Evolutionary conservation across 2,113 vertebrate genomes (phyloP).

Genomic region (Silurus glanis): DNA sequence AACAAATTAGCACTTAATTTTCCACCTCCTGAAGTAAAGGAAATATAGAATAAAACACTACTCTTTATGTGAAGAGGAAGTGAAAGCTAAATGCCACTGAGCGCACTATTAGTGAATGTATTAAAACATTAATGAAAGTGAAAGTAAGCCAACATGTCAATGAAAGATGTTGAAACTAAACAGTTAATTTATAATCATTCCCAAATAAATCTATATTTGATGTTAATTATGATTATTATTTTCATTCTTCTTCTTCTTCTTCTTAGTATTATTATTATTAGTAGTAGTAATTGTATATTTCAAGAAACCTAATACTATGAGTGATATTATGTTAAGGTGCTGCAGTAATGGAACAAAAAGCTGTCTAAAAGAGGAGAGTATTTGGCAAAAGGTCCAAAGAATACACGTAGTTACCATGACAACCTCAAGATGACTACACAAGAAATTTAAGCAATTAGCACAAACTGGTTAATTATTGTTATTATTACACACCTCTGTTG

Average conservation of each 20-base stretch:
- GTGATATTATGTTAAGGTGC: conserved; percentile 4
- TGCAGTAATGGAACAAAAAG: neutral
- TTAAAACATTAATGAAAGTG: neutral
- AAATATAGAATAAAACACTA: neutral
- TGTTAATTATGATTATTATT: too few species aligned
- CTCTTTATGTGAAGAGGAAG: neutral
- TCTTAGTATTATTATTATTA: too few species aligned
- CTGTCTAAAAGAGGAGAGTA: neutral
- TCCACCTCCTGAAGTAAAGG: neutral
- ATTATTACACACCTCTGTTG: too few species aligned
- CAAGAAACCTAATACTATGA: neutral
- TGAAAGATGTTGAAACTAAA: neutral
- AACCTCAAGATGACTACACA: neutral
- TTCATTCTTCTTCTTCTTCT: too few species aligned
- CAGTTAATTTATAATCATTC: neutral
- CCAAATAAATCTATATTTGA: neutral
- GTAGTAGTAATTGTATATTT: too few species aligned
- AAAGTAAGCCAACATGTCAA: neutral
- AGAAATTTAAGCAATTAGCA: neutral
- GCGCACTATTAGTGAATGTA: neutral
- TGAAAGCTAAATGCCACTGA: neutral
- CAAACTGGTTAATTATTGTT: neutral
- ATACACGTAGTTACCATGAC: neutral
- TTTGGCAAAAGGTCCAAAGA: neutral
- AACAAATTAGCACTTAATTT: neutral